Conservation (phyloP, 2,113 vertebrate species). For the Festucalex cinctus region DNA sequence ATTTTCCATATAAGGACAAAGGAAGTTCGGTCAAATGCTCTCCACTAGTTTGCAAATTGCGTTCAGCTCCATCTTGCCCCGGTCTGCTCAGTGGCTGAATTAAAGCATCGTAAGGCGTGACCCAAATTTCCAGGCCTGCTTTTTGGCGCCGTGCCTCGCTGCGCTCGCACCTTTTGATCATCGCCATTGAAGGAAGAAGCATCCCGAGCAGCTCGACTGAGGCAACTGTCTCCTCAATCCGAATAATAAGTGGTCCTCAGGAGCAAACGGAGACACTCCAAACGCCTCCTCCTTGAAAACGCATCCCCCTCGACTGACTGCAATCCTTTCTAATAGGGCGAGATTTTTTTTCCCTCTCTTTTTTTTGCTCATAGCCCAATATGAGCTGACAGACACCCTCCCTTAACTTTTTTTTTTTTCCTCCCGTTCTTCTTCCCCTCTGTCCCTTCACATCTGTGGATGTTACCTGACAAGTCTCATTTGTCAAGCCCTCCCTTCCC, state of each 20-base stretch:
- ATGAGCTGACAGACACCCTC: neutral
- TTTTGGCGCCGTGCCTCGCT: neutral
- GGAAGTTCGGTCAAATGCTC: neutral
- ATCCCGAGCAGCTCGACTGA: neutral
- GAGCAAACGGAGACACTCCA: constrained; percentile 6
- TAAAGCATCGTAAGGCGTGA: neutral
- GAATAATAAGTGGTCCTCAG: constrained; percentile 1
- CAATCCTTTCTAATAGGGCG: neutral
- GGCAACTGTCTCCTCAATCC: constrained; percentile 1
- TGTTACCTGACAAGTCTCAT: constrained; percentile 14
- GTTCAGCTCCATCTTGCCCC: neutral
- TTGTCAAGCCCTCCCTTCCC: constrained; percentile 6
- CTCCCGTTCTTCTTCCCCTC: neutral
- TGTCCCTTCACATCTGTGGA: constrained; percentile 7
- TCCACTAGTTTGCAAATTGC: neutral
- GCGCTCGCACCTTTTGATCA: neutral
- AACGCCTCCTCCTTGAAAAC: constrained; percentile 1
- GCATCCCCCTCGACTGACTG: neutral
- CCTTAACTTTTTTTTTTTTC: neutral
- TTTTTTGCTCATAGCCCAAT: neutral
- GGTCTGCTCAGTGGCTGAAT: neutral
- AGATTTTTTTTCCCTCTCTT: neutral
- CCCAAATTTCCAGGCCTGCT: constrained; percentile 3
- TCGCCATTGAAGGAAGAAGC: constrained; percentile 6
- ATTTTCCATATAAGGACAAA: neutral